phyloP scores from a whole-genome alignment of 2,113 vertebrate species.

The Carassius auratus region DNA sequence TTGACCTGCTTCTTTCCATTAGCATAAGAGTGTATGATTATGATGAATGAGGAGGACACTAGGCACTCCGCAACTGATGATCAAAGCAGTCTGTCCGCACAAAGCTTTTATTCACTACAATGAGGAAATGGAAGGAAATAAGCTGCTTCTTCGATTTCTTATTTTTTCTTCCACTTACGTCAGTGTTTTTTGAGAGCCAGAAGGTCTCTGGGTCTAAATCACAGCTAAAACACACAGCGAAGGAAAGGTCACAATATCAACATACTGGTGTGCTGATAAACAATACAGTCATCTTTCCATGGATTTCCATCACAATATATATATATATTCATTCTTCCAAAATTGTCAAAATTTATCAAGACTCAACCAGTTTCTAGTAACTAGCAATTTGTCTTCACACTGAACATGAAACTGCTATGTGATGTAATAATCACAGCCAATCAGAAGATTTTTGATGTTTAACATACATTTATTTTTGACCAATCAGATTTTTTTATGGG shows the following conservation, averaged over 20 bases:
- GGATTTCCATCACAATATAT: background rate
- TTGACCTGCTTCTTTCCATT: conserved; percentile 19
- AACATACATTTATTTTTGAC: too few relatives aligned
- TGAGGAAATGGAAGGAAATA: conserved; percentile 25
- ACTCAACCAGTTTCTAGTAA: background rate
- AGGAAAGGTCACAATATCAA: background rate
- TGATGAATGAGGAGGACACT: conserved; percentile 11
- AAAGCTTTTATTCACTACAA: conserved; percentile 25
- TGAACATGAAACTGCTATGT: background rate
- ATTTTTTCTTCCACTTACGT: conserved; percentile 17
- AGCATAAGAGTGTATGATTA: conserved; percentile 33
- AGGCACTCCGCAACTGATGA: conserved; percentile 7
- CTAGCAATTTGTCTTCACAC: background rate
- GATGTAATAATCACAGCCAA: too few relatives aligned
- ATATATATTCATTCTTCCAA: background rate
- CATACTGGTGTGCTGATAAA: background rate
- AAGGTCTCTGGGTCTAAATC: background rate
- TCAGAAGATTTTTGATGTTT: too few relatives aligned
- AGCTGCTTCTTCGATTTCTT: background rate
- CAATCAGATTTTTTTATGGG: background rate
- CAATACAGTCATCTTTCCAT: background rate
- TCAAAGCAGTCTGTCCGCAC: conserved; percentile 25
- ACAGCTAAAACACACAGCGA: background rate
- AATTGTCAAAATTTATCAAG: background rate
- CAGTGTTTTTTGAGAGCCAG: conserved; percentile 1